These are phyloP conservation scores for Tetramorium parvispinum DNA, from an alignment of 1,140 invertebrate genomes.

Conservation along the genomic window DNA sequence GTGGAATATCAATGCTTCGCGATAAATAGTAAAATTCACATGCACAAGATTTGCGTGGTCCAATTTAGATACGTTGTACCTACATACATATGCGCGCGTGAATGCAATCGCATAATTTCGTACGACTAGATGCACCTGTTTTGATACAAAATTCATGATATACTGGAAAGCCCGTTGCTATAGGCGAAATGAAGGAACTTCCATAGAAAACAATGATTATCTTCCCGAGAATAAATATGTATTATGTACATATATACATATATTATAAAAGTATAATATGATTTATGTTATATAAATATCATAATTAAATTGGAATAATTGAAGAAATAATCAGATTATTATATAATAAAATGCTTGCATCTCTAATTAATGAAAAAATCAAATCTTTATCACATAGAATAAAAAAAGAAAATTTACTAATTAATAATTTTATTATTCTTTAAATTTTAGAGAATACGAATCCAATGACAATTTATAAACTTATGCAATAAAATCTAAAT, in stretches of 20 bases:
- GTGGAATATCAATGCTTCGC: not conserved
- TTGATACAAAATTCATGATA: constrained; percentile 54
- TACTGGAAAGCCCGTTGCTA: not conserved
- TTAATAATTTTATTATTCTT: no score
- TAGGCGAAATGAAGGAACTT: not conserved
- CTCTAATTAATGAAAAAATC: no score
- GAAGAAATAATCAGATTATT: no score
- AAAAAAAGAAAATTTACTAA: no score
- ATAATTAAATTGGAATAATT: no score
- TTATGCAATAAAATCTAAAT: no score
- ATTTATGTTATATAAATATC: no score
- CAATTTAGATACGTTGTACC: constrained; percentile 30
- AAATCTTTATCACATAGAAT: no score
- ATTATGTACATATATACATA: not conserved
- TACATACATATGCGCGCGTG: constrained; percentile 1
- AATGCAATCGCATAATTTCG: constrained; percentile 21
- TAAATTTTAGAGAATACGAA: no score
- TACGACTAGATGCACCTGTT: constrained; percentile 15
- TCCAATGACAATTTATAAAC: no score
- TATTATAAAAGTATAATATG: not conserved
- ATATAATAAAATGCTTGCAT: no score
- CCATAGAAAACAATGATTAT: not conserved
- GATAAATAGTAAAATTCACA: not conserved
- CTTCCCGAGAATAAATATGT: not conserved
- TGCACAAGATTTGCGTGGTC: not conserved